Percentiles rank a stretch among this genome's conserved stretches.
Conservation (phyloP, 2,888 invertebrate species). For the Plutella xylostella region DNA sequence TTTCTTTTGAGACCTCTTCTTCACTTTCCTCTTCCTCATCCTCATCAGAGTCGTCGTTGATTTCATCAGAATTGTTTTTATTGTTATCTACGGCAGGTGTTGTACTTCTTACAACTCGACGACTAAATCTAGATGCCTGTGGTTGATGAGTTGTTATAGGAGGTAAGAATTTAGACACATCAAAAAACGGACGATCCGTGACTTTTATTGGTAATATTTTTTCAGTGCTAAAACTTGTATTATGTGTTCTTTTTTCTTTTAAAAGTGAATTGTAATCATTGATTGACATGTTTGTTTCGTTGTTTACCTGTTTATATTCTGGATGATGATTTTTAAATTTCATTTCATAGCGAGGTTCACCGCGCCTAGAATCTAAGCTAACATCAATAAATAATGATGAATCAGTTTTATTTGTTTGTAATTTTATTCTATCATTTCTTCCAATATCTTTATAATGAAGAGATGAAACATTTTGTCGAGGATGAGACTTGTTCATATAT, state of each 20-base stretch:
- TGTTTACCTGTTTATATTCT: slow-evolving; percentile 41
- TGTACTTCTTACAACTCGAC: slow-evolving; percentile 13
- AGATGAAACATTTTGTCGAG: slow-evolving; percentile 28
- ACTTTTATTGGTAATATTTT: slow-evolving; percentile 10
- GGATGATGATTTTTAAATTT: slow-evolving; percentile 43
- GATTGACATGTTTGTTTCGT: slow-evolving; percentile 38
- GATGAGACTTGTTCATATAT: slow-evolving; percentile 32
- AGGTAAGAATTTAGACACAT: slow-evolving; percentile 30
- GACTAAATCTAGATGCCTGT: slow-evolving; percentile 25
- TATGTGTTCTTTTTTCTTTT: slow-evolving; percentile 8
- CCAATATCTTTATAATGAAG: slow-evolving; percentile 49
- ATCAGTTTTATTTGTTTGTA: slow-evolving; percentile 21
- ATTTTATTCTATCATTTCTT: slow-evolving; percentile 38
- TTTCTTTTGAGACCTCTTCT: too few relatives aligned
- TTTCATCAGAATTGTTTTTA: slow-evolving; percentile 1
- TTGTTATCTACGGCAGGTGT: not conserved
- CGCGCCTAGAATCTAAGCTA: slow-evolving; percentile 41
- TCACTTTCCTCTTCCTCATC: too few relatives aligned
- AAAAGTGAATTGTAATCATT: slow-evolving; percentile 39
- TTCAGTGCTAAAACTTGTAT: not conserved
- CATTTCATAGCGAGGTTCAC: slow-evolving; percentile 56
- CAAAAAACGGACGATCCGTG: slow-evolving; percentile 25
- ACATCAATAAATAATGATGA: slow-evolving; percentile 36
- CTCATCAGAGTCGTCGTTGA: slow-evolving; percentile 20
- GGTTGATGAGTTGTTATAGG: slow-evolving; percentile 30